phyloP scores from a whole-genome alignment of 2,888 invertebrate species.

The Calephelis perditalis region DNA sequence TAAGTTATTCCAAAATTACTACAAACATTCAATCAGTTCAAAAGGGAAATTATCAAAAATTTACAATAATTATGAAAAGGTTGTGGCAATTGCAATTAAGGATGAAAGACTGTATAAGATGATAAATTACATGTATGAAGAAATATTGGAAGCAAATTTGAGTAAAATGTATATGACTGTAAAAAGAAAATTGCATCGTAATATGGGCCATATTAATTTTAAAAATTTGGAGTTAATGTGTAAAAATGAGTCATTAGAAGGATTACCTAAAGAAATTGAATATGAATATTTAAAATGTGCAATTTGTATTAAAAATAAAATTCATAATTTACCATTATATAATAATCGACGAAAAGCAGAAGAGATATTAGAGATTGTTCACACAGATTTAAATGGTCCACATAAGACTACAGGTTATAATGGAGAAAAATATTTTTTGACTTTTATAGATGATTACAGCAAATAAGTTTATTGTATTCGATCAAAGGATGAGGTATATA shows the following conservation, averaged over 20 bases:
- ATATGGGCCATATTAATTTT: slow-evolving; percentile 27
- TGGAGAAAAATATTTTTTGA: slow-evolving; percentile 26
- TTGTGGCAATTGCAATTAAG: slow-evolving; percentile 17
- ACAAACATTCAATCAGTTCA: slow-evolving; percentile 24
- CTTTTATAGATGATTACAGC: slow-evolving; percentile 20
- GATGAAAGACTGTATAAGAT: slow-evolving; percentile 25
- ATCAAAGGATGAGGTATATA: slow-evolving; percentile 26
- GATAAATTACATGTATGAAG: slow-evolving; percentile 21
- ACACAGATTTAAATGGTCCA: slow-evolving; percentile 29
- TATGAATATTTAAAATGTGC: not conserved
- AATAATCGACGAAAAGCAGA: slow-evolving; percentile 27
- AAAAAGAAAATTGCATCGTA: slow-evolving; percentile 27
- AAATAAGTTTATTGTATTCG: slow-evolving; percentile 28
- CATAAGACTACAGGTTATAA: slow-evolving; percentile 22
- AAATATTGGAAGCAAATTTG: slow-evolving; percentile 19
- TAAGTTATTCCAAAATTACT: slow-evolving; percentile 20
- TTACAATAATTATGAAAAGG: slow-evolving; percentile 19
- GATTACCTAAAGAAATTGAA: not conserved
- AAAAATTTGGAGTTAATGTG: slow-evolving; percentile 26
- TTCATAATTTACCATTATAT: slow-evolving; percentile 29
- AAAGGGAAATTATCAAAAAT: slow-evolving; percentile 24
- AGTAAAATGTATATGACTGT: slow-evolving; percentile 17
- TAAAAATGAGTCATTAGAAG: slow-evolving; percentile 17
- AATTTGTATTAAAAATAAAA: slow-evolving; percentile 27
- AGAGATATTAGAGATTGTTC: slow-evolving; percentile 26